Conservation (phyloP, 2,113 vertebrate genomes). For the Perca fluviatilis region DNA sequence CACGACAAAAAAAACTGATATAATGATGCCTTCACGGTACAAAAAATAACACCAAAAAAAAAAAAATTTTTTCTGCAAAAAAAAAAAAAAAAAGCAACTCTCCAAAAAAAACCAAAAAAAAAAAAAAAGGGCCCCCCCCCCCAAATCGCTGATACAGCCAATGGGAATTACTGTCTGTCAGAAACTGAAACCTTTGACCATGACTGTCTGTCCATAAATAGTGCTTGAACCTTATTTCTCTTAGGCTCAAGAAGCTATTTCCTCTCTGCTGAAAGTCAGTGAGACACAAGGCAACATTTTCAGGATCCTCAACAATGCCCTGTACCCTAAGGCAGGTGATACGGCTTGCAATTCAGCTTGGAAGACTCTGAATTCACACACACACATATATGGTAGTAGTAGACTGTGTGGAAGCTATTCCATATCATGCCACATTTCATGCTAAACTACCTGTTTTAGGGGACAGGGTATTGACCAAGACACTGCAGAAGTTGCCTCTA, state of each 20-base stretch:
- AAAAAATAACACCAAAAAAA: too few species aligned
- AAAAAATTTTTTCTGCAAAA: too few species aligned
- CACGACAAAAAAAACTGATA: constrained; percentile 31
- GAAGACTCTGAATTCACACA: constrained; percentile 29
- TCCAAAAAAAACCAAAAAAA: too few species aligned
- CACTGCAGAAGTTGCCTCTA: not conserved
- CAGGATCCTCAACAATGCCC: constrained; percentile 40
- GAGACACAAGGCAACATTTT: constrained; percentile 50
- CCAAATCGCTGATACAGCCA: constrained; percentile 71
- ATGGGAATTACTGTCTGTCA: constrained; percentile 68
- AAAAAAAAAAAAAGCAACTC: too few species aligned
- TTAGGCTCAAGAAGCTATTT: constrained; percentile 51
- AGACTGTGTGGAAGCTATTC: not conserved
- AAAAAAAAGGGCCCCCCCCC: too few species aligned
- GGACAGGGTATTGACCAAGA: not conserved
- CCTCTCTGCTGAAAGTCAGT: constrained; percentile 39
- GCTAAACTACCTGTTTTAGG: not conserved
- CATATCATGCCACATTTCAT: constrained; percentile 11
- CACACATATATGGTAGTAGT: constrained; percentile 15
- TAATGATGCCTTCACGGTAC: constrained; percentile 24
- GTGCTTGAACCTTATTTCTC: constrained; percentile 67
- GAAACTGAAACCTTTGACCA: constrained; percentile 71
- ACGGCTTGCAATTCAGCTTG: constrained; percentile 32
- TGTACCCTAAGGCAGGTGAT: constrained; percentile 48
- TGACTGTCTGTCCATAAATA: constrained; percentile 61